Evolutionary conservation across 2,888 invertebrate genomes (phyloP), one percentile per base, ranked within the genome.

Genomic region (Iphiclides podalirius): DNA sequence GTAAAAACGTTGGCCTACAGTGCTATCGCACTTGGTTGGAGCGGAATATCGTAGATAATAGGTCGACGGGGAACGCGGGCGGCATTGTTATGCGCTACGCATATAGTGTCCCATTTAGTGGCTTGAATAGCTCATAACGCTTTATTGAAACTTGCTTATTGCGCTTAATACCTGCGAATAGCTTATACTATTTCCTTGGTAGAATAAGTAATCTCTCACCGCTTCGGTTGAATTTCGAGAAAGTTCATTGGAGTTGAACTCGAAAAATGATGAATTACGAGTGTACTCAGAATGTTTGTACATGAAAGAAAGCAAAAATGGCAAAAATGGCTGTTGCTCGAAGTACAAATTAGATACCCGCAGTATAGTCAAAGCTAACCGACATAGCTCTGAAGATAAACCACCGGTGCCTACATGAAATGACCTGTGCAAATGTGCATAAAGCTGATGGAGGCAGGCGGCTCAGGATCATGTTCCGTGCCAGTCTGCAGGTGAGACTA

Each of bases 91-190:
- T 46, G 46, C 34, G 15, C 8, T 12, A 6, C 41, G 47, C 20
- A 37, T 41, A 41, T 36, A 41, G 35, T 23, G 43, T 26, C 39
- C 43, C 39, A 39, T 43, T 49, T 43, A 43, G 34, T 34, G 43
- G 49, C 34, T 38, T 34, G 49, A 34, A 49, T 49, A 49, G 23
- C 48, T 47, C 46, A 43, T 44, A 49, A 49, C 43, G 49, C 43
- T 43, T 43, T 49, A 44, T 49, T 49, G 43, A 48, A 48, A 33
- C 38, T 39, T 33, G 38, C 38, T 49, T 49, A 47, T 47, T 47
- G 33, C 15, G 34, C 34, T 47, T 40, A 38, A 35, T 38, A 42
- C 42, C 43, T 39, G 43, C 26, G 31, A 37, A 47, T 41, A 28
- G 20, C 13, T 2, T 1, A n/a, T 34, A 38, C 26, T 44, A 39